phyloP scores from a whole-genome alignment of 2,888 invertebrate genomes.

The Argyresthia albistria region DNA sequence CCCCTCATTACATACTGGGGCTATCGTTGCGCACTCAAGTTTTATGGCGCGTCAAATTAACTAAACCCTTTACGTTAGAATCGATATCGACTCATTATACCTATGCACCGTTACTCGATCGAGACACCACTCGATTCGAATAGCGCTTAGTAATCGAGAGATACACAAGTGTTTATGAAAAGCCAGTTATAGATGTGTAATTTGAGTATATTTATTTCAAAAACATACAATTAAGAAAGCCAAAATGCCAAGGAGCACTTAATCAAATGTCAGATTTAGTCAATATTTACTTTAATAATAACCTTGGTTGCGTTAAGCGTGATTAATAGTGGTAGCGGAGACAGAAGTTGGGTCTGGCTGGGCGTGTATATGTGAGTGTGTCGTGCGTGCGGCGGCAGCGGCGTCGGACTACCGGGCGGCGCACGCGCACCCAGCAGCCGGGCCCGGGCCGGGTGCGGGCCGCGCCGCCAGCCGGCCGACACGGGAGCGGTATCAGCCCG shows the following conservation, averaged over 20 bases:
- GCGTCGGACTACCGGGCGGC: background rate
- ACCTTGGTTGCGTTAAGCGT: constrained; percentile 51
- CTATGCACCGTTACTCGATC: constrained; percentile 19
- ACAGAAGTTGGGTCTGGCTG: constrained; percentile 39
- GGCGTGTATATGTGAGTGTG: constrained; percentile 25
- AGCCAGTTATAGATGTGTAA: constrained; percentile 22
- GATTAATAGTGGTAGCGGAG: constrained; percentile 48
- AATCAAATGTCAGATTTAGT: constrained; percentile 67
- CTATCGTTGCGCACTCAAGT: constrained; percentile 21
- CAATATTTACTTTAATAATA: constrained; percentile 60
- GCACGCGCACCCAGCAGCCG: constrained; percentile 13
- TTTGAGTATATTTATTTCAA: constrained; percentile 32
- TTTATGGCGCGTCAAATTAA: constrained; percentile 29
- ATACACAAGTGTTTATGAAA: constrained; percentile 9
- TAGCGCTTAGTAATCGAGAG: background rate
- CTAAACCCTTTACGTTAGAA: constrained; percentile 24
- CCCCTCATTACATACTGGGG: constrained; percentile 26
- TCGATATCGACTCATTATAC: constrained; percentile 16
- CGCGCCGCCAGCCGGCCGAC: constrained; percentile 8
- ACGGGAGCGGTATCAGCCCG: constrained; percentile 50
- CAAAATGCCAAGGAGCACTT: constrained; percentile 44
- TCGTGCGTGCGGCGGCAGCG: constrained; percentile 6
- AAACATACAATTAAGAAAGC: constrained; percentile 32
- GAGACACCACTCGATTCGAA: constrained; percentile 1
- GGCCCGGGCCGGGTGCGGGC: constrained; percentile 12